phyloP scores from a whole-genome alignment of 2,113 vertebrate species.

The Arvicanthis niloticus region DNA sequence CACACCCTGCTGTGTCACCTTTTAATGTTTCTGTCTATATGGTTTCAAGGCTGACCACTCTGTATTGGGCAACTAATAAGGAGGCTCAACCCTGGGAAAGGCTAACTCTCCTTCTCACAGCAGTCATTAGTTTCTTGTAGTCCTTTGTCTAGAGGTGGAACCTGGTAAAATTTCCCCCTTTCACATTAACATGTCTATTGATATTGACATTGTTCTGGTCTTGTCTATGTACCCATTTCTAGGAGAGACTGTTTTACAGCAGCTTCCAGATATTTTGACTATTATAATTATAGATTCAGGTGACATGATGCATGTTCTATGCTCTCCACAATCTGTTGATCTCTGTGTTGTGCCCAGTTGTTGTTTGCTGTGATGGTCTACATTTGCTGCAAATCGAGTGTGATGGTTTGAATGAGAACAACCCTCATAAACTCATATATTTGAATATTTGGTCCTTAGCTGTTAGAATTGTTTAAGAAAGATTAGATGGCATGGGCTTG shows the following conservation, averaged over 20 bases:
- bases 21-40: neutral
- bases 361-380: neutral
- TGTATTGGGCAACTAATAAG: neutral
- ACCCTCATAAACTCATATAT: neutral
- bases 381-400: neutral
- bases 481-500: neutral
- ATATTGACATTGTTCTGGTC: neutral
- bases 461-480: neutral
- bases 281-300: neutral
- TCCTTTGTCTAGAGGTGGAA: neutral
- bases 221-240: neutral
- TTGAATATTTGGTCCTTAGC: neutral
- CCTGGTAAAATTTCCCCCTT: neutral
- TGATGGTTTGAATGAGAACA: neutral
- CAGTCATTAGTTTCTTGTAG: neutral
- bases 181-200: neutral
- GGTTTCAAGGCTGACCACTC: neutral
- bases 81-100: neutral
- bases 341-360: neutral
- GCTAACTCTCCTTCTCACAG: neutral
- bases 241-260: neutral
- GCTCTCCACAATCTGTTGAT: neutral
- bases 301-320: neutral
- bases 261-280: neutral
- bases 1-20: neutral